These are phyloP conservation scores for Cossypha dichroa DNA, from an alignment of 2,797 vertebrate genomes.

Conservation along the genomic window DNA sequence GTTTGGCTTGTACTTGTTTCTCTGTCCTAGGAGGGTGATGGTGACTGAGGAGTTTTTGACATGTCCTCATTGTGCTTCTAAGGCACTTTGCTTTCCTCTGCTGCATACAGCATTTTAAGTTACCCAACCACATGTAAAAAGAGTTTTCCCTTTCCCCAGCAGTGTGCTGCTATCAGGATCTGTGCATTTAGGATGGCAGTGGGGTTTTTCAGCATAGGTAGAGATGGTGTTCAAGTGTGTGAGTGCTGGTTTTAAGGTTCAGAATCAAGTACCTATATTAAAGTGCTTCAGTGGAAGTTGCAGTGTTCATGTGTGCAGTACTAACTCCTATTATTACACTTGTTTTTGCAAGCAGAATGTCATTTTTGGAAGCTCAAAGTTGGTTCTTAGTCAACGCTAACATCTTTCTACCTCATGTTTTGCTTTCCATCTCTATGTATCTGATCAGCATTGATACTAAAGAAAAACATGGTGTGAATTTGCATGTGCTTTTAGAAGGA, in stretches of 20 bases:
- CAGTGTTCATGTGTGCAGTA: fast-evolving
- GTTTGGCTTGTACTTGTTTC: neutral
- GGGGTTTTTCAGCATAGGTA: neutral
- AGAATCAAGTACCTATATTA: no score
- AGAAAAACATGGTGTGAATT: neutral
- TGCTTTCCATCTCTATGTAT: fast-evolving
- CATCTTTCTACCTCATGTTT: neutral
- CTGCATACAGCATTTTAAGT: fast-evolving
- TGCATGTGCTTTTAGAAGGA: neutral
- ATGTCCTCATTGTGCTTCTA: neutral
- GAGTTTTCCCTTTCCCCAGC: neutral
- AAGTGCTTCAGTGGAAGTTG: neutral
- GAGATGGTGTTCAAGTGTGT: neutral
- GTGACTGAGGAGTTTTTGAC: neutral
- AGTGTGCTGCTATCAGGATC: neutral
- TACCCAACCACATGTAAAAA: fast-evolving
- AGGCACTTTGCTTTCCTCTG: neutral
- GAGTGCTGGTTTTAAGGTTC: neutral
- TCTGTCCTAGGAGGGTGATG: neutral
- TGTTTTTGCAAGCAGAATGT: neutral
- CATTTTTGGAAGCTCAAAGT: neutral
- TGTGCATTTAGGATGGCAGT: neutral
- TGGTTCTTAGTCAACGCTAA: fast-evolving
- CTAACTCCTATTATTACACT: neutral
- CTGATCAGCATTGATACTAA: neutral